Percentiles rank a stretch among this genome's conserved stretches.
phyloP scores from a whole-genome alignment of 2,888 invertebrate genomes.

The Tribolium freemani region DNA sequence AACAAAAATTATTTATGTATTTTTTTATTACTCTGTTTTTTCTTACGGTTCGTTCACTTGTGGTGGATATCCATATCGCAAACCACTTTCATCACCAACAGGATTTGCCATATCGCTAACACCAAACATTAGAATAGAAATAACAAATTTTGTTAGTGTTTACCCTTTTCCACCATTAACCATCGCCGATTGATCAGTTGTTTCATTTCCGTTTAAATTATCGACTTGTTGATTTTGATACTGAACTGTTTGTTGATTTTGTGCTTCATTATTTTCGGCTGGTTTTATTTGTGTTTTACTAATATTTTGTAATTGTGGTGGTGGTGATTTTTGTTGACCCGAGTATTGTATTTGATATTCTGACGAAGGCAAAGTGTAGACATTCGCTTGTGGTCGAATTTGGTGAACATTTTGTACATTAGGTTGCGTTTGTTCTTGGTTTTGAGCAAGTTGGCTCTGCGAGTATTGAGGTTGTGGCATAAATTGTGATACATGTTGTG shows the following conservation, averaged over 20 bases:
- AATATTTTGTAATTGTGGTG: no score
- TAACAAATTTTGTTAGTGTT: background rate
- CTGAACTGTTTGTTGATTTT: background rate
- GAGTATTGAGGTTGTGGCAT: background rate
- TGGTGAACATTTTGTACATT: background rate
- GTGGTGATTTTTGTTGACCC: background rate
- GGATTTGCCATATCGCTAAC: background rate
- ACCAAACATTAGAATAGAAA: background rate
- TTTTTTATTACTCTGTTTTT: background rate
- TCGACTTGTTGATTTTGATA: no score
- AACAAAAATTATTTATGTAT: background rate
- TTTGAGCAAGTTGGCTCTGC: background rate
- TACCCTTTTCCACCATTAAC: background rate
- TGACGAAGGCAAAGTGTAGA: background rate
- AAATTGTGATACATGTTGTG: background rate
- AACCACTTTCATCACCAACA: conserved; percentile 23
- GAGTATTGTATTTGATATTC: background rate
- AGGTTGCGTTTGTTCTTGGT: background rate
- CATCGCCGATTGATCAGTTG: background rate
- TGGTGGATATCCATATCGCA: conserved; percentile 46
- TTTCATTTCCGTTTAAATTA: background rate
- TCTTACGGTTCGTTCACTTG: conserved; percentile 37
- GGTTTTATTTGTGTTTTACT: background rate
- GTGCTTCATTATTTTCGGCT: background rate
- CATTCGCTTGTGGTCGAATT: background rate